A percentile compares a stretch with the other conserved stretches of the same genome.
phyloP scores from a whole-genome alignment of 2,888 invertebrate species.

The Rhagium mordax region DNA sequence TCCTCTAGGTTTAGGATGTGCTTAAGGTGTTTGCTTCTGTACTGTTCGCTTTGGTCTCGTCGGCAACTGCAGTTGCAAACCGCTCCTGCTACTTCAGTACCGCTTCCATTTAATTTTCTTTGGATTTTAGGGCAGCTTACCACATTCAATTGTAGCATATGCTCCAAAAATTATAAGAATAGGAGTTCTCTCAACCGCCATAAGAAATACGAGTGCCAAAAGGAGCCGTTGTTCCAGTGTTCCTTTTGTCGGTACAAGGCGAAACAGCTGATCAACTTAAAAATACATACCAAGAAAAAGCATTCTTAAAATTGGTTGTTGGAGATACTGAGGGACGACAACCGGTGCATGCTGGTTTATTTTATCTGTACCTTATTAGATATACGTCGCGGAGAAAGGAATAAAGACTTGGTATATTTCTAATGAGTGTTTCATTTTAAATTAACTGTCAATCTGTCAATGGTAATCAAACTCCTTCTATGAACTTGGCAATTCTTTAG shows the following conservation, averaged over 20 bases:
- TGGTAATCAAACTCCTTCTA: too few species aligned
- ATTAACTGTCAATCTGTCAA: neutral
- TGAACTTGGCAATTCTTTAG: too few species aligned
- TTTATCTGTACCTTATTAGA: neutral
- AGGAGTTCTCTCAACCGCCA: slow-evolving; percentile 43
- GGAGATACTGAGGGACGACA: too few species aligned
- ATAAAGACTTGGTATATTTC: neutral
- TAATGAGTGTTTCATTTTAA: neutral
- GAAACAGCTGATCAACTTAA: slow-evolving; percentile 83
- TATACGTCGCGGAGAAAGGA: neutral
- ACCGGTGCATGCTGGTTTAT: too few species aligned
- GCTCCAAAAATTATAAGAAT: slow-evolving; percentile 44
- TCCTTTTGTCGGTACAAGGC: slow-evolving; percentile 78
- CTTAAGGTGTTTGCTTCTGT: neutral
- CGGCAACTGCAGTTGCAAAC: neutral
- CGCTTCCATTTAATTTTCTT: neutral
- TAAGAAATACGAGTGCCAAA: slow-evolving; percentile 48
- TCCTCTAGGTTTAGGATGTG: too few species aligned
- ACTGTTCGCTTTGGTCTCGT: neutral
- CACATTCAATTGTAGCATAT: slow-evolving; percentile 33
- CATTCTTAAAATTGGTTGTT: neutral
- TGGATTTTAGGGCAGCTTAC: slow-evolving; percentile 1
- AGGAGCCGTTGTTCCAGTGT: slow-evolving; percentile 46
- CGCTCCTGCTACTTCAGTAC: too few species aligned
- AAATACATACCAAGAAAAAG: slow-evolving; percentile 77